A percentile compares a stretch with the other conserved stretches of the same genome.
Conservation (phyloP, 2,113 vertebrate genomes). For the Camelus bactrianus region DNA sequence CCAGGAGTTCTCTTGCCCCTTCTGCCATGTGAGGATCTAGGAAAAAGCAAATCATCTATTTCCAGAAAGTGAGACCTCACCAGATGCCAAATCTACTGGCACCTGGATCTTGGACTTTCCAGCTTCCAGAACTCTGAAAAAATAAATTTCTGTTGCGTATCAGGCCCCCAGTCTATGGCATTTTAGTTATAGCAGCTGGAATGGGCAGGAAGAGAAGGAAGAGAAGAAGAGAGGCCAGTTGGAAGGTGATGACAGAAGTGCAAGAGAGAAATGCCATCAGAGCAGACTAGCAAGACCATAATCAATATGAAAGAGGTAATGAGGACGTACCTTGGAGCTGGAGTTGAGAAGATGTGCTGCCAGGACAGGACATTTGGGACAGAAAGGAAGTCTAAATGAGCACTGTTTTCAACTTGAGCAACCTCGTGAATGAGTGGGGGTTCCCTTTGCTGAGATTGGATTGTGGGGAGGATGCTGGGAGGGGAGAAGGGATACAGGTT, state of each 20-base stretch:
- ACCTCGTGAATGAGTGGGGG: background rate
- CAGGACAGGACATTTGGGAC: background rate
- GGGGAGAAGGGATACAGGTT: background rate
- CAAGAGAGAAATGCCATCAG: background rate
- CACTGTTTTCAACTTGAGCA: background rate
- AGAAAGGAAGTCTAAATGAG: background rate
- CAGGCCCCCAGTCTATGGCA: background rate
- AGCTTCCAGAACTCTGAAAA: background rate
- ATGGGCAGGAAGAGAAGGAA: background rate
- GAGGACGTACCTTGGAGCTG: background rate
- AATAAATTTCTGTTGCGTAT: background rate
- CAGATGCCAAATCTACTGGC: background rate
- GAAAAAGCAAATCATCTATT: background rate
- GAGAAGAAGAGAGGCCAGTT: background rate
- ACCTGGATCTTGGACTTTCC: background rate
- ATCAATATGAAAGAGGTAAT: background rate
- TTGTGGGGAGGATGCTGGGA: background rate
- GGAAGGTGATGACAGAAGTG: background rate
- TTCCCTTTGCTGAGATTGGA: background rate
- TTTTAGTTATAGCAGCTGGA: background rate
- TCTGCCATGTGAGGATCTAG: background rate
- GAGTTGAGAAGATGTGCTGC: background rate
- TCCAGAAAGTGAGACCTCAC: background rate
- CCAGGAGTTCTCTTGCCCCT: background rate
- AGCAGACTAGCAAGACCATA: too few species aligned